A percentile compares a stretch with the other conserved stretches of the same genome.
Evolutionary conservation across 92 coral and sea anemone genomes (phyloP).

Genomic region (Meandrina meandrites): DNA sequence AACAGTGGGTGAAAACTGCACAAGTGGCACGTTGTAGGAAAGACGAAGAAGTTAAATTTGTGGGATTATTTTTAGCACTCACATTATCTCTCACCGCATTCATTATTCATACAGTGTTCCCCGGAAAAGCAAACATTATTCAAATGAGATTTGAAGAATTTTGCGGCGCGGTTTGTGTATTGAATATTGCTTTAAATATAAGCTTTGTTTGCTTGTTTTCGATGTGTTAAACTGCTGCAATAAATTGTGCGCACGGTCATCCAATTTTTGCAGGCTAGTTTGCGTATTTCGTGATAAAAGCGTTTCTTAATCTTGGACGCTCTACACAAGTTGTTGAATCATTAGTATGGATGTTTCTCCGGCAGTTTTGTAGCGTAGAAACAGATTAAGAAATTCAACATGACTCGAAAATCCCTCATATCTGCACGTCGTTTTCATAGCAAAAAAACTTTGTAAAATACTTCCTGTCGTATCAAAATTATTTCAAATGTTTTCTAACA

Average conservation of each 20-base stretch:
- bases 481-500: background rate
- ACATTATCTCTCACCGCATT: slow-evolving; percentile 61
- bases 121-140: slow-evolving; percentile 59
- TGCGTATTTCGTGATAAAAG: background rate
- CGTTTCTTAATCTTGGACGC: background rate
- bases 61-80: slow-evolving; percentile 69
- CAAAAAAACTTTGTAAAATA: too few relatives aligned
- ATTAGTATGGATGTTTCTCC: slow-evolving; percentile 32
- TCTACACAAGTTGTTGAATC: background rate
- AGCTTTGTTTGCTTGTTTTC: slow-evolving; percentile 19
- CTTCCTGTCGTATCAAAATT: background rate
- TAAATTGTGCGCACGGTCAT: background rate
- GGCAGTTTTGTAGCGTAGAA: slow-evolving; percentile 30
- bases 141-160: slow-evolving; percentile 33
- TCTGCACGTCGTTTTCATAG: background rate
- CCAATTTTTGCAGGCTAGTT: background rate
- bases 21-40: background rate
- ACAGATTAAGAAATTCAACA: slow-evolving; percentile 16
- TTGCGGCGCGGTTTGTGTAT: slow-evolving; percentile 17
- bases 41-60: slow-evolving; percentile 1
- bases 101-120: slow-evolving; percentile 65
- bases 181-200: slow-evolving; percentile 6
- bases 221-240: background rate
- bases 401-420: slow-evolving; percentile 11
- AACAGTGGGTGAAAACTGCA: too few relatives aligned